Percentiles rank a stretch among this genome's conserved stretches.
phyloP scores from a whole-genome alignment of 2,113 vertebrate genomes.

The Myocastor coypus region DNA sequence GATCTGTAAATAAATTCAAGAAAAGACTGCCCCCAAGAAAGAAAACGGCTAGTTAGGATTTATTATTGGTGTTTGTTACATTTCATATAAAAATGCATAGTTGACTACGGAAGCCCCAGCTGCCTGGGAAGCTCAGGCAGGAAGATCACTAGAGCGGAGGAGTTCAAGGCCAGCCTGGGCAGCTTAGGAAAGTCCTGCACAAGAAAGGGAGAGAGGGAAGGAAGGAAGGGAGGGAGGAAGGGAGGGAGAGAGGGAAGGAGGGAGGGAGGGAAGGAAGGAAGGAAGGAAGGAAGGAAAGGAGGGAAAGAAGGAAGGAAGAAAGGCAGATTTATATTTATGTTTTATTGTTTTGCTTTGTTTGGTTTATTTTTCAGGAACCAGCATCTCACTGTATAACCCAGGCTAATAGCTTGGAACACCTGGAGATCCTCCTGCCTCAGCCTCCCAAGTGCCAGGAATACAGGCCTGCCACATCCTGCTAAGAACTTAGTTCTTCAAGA shows the following conservation, averaged over 20 bases:
- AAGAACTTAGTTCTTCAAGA: not conserved
- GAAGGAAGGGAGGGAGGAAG: not conserved
- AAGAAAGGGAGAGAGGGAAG: too few relatives aligned
- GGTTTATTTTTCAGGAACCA: not conserved
- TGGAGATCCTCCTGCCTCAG: not conserved
- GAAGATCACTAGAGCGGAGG: not conserved
- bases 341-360: not conserved
- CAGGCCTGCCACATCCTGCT: not conserved
- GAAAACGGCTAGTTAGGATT: not conserved
- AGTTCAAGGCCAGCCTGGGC: not conserved
- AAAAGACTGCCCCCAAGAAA: not conserved
- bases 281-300: not conserved
- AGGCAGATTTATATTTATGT: not conserved
- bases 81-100: not conserved
- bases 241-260: not conserved
- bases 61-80: not conserved
- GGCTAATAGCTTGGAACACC: not conserved
- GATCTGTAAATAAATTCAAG: not conserved
- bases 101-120: not conserved
- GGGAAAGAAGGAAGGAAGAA: not conserved
- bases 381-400: not conserved
- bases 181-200: too few relatives aligned
- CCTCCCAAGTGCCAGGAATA: not conserved
- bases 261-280: too few relatives aligned
- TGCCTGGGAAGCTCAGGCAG: not conserved